A percentile compares a stretch with the other conserved stretches of the same genome.
Conservation (phyloP, 2,113 vertebrate species). For the Ophthalmotilapia sp. region DNA sequence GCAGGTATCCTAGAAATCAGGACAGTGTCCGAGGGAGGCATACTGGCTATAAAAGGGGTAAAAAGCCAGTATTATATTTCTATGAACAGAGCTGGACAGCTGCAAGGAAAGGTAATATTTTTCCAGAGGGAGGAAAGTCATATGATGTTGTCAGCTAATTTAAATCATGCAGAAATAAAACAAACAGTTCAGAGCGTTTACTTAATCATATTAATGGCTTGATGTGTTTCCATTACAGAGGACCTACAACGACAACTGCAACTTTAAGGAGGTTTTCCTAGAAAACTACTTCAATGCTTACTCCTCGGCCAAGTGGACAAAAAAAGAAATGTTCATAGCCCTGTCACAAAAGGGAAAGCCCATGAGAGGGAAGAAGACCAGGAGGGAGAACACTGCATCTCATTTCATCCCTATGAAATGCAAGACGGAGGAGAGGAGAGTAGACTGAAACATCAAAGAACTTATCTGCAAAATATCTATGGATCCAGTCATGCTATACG, state of each 20-base stretch:
- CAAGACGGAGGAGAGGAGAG: slow-evolving; percentile 61
- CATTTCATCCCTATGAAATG: slow-evolving; percentile 93
- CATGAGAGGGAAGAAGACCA: slow-evolving; percentile 87
- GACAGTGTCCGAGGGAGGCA: slow-evolving; percentile 90
- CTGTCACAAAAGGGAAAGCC: slow-evolving; percentile 88
- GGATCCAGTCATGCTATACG: slow-evolving; percentile 16
- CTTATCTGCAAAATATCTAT: neutral
- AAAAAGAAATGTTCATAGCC: slow-evolving; percentile 91
- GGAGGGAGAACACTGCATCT: slow-evolving; percentile 86
- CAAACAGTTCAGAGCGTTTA: neutral
- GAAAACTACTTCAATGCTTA: slow-evolving; percentile 98
- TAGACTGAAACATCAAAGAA: slow-evolving; percentile 41
- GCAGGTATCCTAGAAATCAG: slow-evolving; percentile 95
- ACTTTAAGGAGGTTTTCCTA: slow-evolving; percentile 95
- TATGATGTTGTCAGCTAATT: neutral
- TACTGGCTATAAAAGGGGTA: slow-evolving; percentile 92
- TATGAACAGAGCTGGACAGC: slow-evolving; percentile 91
- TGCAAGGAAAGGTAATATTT: slow-evolving; percentile 89
- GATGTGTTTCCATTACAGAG: slow-evolving; percentile 73
- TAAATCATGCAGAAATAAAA: neutral
- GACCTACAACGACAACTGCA: slow-evolving; percentile 92
- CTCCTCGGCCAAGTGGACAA: slow-evolving; percentile 89
- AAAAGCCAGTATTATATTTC: slow-evolving; percentile 95
- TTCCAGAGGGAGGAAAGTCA: neutral
- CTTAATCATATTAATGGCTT: neutral